A percentile compares a stretch with the other conserved stretches of the same genome.
Conservation (phyloP, 2,888 invertebrate genomes). For the Notodonta ziczac region DNA sequence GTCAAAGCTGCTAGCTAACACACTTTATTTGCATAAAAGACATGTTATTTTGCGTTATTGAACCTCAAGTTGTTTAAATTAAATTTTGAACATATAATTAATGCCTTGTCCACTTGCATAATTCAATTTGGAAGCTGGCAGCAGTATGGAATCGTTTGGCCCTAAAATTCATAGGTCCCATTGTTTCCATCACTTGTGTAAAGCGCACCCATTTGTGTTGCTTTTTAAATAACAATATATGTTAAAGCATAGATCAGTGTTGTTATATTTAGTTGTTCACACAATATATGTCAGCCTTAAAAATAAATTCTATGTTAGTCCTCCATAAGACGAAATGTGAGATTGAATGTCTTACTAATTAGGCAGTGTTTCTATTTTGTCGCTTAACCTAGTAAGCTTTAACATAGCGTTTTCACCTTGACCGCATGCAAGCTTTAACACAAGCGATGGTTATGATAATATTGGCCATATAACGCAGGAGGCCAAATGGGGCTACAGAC, state of each 20-base stretch:
- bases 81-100: neutral
- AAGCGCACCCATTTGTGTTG: slow-evolving; percentile 35
- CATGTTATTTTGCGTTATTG: no score
- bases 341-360: slow-evolving; percentile 12
- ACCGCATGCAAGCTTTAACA: slow-evolving; percentile 46
- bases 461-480: slow-evolving; percentile 73
- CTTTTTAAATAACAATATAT: slow-evolving; percentile 28
- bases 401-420: slow-evolving; percentile 15
- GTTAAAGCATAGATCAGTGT: slow-evolving; percentile 26
- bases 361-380: slow-evolving; percentile 10
- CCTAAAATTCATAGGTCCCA: slow-evolving; percentile 34
- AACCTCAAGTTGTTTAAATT: no score
- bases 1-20: no score
- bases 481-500: slow-evolving; percentile 83
- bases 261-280: neutral
- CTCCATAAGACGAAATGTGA: neutral
- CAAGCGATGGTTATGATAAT: slow-evolving; percentile 57
- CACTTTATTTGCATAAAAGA: no score
- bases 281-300: slow-evolving; percentile 18
- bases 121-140: slow-evolving; percentile 25
- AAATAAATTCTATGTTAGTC: slow-evolving; percentile 6
- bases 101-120: neutral
- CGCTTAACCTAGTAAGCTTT: slow-evolving; percentile 15
- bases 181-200: slow-evolving; percentile 56
- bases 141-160: slow-evolving; percentile 53